These are phyloP conservation scores for Rhyacichthys aspro DNA, from an alignment of 2,797 vertebrate species.

Conservation along the genomic window DNA sequence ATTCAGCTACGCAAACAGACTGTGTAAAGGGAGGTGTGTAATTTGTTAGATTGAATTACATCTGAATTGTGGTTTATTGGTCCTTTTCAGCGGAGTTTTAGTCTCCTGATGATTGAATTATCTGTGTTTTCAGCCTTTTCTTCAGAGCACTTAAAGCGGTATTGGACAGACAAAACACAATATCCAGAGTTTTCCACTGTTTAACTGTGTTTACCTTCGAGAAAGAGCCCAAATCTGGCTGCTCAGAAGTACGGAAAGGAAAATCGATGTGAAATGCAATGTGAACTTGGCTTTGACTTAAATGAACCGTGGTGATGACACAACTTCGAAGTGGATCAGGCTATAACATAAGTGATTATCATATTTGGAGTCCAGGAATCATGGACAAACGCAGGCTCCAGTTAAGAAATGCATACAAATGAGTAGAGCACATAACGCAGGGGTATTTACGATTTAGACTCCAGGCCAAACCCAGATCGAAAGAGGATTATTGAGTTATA, in stretches of 20 bases:
- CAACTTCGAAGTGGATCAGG: too few relatives aligned
- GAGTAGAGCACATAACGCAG: too few relatives aligned
- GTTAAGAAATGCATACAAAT: too few relatives aligned
- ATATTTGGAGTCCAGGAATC: too few relatives aligned
- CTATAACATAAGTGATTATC: too few relatives aligned
- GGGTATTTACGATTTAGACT: too few relatives aligned
- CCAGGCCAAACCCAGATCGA: too few relatives aligned
- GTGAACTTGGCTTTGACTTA: too few relatives aligned
- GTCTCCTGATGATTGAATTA: constrained; percentile 47
- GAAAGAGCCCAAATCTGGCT: constrained; percentile 12
- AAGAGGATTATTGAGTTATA: too few relatives aligned
- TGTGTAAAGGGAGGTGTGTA: constrained; percentile 27
- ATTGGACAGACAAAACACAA: constrained; percentile 52
- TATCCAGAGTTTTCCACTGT: constrained; percentile 36
- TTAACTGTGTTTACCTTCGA: constrained; percentile 24
- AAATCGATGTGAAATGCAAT: neutral
- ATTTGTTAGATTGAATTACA: constrained; percentile 57
- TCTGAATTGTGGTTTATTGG: constrained; percentile 45
- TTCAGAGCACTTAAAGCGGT: constrained; percentile 32
- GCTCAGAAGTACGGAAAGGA: constrained; percentile 13
- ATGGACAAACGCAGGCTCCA: too few relatives aligned
- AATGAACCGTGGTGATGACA: too few relatives aligned
- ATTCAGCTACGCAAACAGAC: constrained; percentile 3
- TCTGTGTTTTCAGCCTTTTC: constrained; percentile 36
- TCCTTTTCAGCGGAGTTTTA: constrained; percentile 31